These are phyloP conservation scores for Clitarchus hookeri DNA, from an alignment of 2,888 invertebrate species.

Conservation along the genomic window DNA sequence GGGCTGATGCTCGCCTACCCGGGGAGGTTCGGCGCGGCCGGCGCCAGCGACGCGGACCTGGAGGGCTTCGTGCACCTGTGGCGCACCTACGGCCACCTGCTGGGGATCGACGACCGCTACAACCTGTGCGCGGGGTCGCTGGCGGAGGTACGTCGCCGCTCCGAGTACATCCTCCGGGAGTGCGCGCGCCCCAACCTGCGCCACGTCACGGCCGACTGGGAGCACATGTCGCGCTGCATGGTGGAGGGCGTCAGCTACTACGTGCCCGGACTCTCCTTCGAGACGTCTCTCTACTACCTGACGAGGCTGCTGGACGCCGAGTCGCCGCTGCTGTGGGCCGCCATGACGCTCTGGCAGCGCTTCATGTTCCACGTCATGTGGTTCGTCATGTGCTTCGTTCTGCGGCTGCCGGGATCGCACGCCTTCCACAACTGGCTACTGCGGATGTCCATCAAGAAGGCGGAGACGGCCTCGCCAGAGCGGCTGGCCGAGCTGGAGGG, in stretches of 20 bases:
- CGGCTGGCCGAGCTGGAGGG: slow-evolving; percentile 19
- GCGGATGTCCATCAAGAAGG: slow-evolving; percentile 28
- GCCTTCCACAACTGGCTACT: slow-evolving; percentile 38
- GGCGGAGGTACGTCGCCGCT: slow-evolving; percentile 49
- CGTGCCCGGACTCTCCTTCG: slow-evolving; percentile 48
- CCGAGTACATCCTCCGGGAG: slow-evolving; percentile 48
- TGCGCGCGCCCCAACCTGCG: slow-evolving; percentile 52
- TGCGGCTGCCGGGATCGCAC: slow-evolving; percentile 34
- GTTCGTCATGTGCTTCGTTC: slow-evolving; percentile 32
- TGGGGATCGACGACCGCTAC: slow-evolving; percentile 52
- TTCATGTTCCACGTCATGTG: slow-evolving; percentile 38
- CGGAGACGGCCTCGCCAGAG: slow-evolving; percentile 27
- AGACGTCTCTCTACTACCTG: slow-evolving; percentile 39
- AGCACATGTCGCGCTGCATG: slow-evolving; percentile 54
- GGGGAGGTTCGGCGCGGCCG: slow-evolving; percentile 50
- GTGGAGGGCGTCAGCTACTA: slow-evolving; percentile 50
- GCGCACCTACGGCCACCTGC: slow-evolving; percentile 58
- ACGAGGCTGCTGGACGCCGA: slow-evolving; percentile 42
- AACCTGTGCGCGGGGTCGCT: slow-evolving; percentile 43
- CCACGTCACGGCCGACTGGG: slow-evolving; percentile 51
- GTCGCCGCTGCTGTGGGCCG: slow-evolving; percentile 47
- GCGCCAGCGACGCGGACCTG: slow-evolving; percentile 54
- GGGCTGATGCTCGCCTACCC: slow-evolving; percentile 57
- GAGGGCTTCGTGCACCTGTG: slow-evolving; percentile 61
- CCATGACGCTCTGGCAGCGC: slow-evolving; percentile 44